These are phyloP conservation scores for Hippocampus mohnikei DNA, from an alignment of 2,113 vertebrate species.

Conservation along the genomic window DNA sequence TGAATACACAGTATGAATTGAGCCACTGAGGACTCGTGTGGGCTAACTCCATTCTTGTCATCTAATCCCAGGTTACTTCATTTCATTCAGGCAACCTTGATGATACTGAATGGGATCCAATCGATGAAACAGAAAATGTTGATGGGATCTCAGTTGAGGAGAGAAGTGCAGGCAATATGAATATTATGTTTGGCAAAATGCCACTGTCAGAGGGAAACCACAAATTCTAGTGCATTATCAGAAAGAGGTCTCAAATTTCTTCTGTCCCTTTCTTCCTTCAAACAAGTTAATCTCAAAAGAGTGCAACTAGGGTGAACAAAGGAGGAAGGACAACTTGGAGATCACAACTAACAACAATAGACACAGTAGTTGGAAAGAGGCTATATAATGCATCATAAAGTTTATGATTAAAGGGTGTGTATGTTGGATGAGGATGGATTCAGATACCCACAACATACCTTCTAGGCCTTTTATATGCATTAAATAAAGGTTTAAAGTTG, in stretches of 20 bases:
- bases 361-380: neutral
- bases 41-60: neutral
- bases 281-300: too few relatives aligned
- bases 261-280: too few relatives aligned
- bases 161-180: too few relatives aligned
- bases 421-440: neutral
- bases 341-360: neutral
- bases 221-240: too few relatives aligned
- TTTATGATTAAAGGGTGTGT: neutral
- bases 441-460: neutral
- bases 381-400: neutral
- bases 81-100: neutral
- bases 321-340: neutral
- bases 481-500: neutral
- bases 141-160: neutral
- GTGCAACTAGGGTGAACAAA: neutral
- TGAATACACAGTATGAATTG: conserved; percentile 14
- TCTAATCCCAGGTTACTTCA: neutral
- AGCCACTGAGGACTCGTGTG: neutral
- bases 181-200: too few relatives aligned
- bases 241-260: too few relatives aligned
- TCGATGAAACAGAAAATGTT: neutral
- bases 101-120: neutral
- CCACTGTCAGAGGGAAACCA: too few relatives aligned
- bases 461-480: too few relatives aligned